Evolutionary conservation across 2,113 vertebrate species (phyloP).

Genomic region (Aegithalos caudatus): DNA sequence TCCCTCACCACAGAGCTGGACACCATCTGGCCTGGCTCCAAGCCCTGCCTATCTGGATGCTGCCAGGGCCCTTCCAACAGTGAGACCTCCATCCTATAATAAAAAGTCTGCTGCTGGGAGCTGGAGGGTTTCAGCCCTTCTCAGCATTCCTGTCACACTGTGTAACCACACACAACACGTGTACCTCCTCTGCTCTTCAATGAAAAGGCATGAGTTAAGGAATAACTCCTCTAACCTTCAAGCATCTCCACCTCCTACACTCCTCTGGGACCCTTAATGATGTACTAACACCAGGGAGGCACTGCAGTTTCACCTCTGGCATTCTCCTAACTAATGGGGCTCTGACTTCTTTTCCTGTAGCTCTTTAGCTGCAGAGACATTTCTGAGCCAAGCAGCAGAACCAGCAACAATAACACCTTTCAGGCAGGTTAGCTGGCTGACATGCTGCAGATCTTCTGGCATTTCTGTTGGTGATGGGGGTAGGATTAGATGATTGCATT

Average conservation of each 20-base stretch:
- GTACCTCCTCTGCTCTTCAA: constrained; percentile 1
- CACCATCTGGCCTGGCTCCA: background rate
- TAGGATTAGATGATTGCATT: constrained; percentile 3
- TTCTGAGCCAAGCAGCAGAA: constrained; percentile 39
- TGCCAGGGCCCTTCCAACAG: background rate
- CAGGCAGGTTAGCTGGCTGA: constrained; percentile 37
- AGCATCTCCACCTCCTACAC: background rate
- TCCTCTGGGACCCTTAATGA: constrained; percentile 40
- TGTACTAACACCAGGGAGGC: constrained; percentile 11
- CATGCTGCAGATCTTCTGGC: background rate
- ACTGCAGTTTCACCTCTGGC: constrained; percentile 13
- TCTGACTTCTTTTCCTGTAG: constrained; percentile 28
- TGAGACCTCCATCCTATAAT: background rate
- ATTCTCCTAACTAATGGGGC: constrained; percentile 27
- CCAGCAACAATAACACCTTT: constrained; percentile 39
- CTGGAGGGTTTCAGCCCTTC: background rate
- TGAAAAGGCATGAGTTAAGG: constrained; percentile 3
- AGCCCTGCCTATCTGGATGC: fast-evolving
- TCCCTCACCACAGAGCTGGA: background rate
- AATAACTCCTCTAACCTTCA: constrained; percentile 33
- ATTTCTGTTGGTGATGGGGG: background rate
- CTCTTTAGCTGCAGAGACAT: constrained; percentile 27
- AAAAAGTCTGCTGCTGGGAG: background rate
- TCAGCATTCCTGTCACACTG: constrained; percentile 10
- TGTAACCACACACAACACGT: background rate